Percentiles rank a stretch among this genome's conserved stretches.
These are phyloP conservation scores for Drosophila parthenogenetica DNA, from an alignment of 2,888 invertebrate genomes.

Conservation along the genomic window DNA sequence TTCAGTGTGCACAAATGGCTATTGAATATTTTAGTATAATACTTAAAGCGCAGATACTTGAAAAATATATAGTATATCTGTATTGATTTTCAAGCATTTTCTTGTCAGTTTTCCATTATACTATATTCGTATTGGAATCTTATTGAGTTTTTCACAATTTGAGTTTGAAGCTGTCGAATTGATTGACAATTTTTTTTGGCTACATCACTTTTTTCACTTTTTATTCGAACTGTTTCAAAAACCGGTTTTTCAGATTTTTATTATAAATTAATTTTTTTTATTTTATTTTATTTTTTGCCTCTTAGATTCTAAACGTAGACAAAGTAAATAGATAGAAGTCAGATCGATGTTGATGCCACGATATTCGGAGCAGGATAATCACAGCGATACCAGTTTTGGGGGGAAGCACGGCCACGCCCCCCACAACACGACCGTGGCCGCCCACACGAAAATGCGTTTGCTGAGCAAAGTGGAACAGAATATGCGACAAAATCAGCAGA, in stretches of 20 bases:
- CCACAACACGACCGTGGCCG: conserved; percentile 63
- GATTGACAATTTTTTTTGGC: neutral
- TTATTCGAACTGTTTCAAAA: neutral
- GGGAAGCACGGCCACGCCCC: conserved; percentile 43
- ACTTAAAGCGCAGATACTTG: conserved; percentile 6
- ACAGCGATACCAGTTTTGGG: conserved; percentile 45
- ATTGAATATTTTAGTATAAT: conserved; percentile 18
- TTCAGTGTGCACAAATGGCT: conserved; percentile 57
- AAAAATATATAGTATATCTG: conserved; percentile 12
- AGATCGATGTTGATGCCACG: conserved; percentile 76
- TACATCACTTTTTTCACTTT: neutral
- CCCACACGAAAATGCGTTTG: conserved; percentile 74
- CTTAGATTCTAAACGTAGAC: conserved; percentile 36
- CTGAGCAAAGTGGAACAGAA: conserved; percentile 76
- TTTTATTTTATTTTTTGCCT: neutral
- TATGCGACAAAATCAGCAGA: conserved; percentile 67
- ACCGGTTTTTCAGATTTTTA: too few relatives aligned
- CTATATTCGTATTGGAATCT: neutral
- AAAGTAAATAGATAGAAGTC: neutral
- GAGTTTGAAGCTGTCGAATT: conserved; percentile 4
- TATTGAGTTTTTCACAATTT: neutral
- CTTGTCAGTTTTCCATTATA: neutral
- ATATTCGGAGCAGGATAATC: conserved; percentile 56
- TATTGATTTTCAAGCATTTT: conserved; percentile 21
- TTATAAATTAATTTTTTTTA: neutral